Conservation (phyloP, 2,113 vertebrate genomes). For the Microcebus griseorufus region DNA sequence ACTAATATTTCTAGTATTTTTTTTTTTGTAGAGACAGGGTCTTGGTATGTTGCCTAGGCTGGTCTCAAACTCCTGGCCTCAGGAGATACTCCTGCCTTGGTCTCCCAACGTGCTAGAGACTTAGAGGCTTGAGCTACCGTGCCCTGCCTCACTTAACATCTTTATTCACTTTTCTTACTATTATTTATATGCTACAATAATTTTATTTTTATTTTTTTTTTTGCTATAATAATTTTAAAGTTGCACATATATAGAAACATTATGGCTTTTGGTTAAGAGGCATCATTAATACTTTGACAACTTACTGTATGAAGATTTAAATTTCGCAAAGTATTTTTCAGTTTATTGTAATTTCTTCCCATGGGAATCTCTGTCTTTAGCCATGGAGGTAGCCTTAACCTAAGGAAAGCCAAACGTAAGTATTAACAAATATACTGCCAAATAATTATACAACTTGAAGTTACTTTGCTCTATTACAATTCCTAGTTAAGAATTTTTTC, state of each 20-base stretch:
- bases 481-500: background rate
- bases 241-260: background rate
- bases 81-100: too few relatives aligned
- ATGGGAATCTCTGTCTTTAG: conserved; percentile 97
- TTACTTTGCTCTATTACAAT: background rate
- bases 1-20: too few relatives aligned
- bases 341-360: conserved; percentile 95
- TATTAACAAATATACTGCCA: background rate
- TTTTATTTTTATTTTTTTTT: too few relatives aligned
- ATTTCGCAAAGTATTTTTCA: conserved; percentile 94
- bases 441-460: background rate
- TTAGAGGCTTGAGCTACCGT: too few relatives aligned
- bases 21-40: too few relatives aligned
- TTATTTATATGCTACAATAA: background rate
- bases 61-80: too few relatives aligned
- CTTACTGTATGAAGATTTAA: conserved; percentile 97
- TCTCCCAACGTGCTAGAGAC: too few relatives aligned
- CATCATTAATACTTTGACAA: conserved; percentile 46
- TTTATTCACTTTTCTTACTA: background rate
- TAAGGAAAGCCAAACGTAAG: conserved; percentile 77
- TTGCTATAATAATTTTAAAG: conserved; percentile 15
- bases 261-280: background rate
- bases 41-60: too few relatives aligned
- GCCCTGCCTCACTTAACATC: background rate
- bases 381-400: conserved; percentile 96